Evolutionary conservation across 2,113 vertebrate genomes (phyloP), one percentile per base, ranked within the genome.

Genomic region (Hymenochirus boettgeri): DNA sequence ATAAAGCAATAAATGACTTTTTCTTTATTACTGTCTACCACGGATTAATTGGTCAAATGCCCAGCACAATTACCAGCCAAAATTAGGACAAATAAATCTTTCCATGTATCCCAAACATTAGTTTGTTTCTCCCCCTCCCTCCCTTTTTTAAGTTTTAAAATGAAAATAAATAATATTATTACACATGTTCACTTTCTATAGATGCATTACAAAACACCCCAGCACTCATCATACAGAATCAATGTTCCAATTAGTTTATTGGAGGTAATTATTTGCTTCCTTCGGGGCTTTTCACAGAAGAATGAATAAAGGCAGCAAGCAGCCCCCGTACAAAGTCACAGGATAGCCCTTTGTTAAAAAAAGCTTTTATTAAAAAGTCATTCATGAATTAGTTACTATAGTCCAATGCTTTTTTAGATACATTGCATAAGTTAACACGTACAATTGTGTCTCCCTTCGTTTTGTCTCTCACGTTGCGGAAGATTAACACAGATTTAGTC

Each of bases 181-280:
- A 2, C 2, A 9, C 11, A 33, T 33, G 31, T 4, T 9, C 4
- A 33, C 7, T 33, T 2, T 11, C 31, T 35, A 35, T 35, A 13
- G 33, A 35, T 35, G 15, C 4, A 35, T 8, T 8, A 35, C 2
- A 35, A 35, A 35, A 3, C 15, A 35, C 15, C 33, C 10, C 33
- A 21, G 18, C 19, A 33, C 15, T 55, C 52, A 55, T 55, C 29
- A 57, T 31, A 48, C 13, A 65, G 70, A 74, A 75, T 82, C 81
- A 78, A 76, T 83, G 80, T 80, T 74, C 76, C 78, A 75, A 82
- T 83, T 79, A 77, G 77, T 79, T 75, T 76, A 69, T 80, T 79
- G 74, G 79, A 78, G 74, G 77, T 82, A 77, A 82, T 82, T 83
- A 84, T 84, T 79, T 83, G 73, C 75, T 80, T 83, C 78, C 76